phyloP scores from a whole-genome alignment of 2,113 vertebrate genomes.

The Laticauda colubrina region DNA sequence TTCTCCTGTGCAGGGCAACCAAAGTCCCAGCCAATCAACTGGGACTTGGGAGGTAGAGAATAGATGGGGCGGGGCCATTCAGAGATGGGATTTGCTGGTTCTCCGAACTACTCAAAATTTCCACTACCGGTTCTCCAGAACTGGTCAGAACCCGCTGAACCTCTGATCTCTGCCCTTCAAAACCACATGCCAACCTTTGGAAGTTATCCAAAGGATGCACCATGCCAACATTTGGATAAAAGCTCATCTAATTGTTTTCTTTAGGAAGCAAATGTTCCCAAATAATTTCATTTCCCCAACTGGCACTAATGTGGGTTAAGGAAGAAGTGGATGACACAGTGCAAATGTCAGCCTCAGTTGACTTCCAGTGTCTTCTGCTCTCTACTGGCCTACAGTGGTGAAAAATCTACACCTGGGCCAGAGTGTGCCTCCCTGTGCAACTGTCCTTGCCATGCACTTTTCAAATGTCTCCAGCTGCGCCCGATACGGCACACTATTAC shows the following conservation, averaged over 20 bases:
- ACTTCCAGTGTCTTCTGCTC: background rate
- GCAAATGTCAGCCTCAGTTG: background rate
- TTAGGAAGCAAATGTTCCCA: background rate
- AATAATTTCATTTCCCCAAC: background rate
- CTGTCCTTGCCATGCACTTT: constrained; percentile 40
- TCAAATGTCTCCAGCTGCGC: constrained; percentile 57
- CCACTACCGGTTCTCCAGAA: no score
- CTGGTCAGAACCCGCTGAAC: no score
- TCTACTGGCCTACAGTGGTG: no score
- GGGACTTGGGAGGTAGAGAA: no score
- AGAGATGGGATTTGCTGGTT: no score
- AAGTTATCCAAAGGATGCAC: background rate
- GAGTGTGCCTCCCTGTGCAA: background rate
- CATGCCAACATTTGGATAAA: background rate
- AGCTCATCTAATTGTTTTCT: background rate
- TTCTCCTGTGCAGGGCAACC: no score
- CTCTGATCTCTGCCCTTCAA: background rate
- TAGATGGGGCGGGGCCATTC: no score
- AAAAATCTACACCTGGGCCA: background rate
- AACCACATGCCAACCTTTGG: background rate
- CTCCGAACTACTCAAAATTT: no score
- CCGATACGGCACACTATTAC: constrained; percentile 60
- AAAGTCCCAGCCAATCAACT: no score
- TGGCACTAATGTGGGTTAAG: background rate
- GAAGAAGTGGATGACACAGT: background rate